Evolutionary conservation across 2,797 vertebrate genomes (phyloP), one percentile per base, ranked within the genome.

Genomic region (Diplodus sargus): DNA sequence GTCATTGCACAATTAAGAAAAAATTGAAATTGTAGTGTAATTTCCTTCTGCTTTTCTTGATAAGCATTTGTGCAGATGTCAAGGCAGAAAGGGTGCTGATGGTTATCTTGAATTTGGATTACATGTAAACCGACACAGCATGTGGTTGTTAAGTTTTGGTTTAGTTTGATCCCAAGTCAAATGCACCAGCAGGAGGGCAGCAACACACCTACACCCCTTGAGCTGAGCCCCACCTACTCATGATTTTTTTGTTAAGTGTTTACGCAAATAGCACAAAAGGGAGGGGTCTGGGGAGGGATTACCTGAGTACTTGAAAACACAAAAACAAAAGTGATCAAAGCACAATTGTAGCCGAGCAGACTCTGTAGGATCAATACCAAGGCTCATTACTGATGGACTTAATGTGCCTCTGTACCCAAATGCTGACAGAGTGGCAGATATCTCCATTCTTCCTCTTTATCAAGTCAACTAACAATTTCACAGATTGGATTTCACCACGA

Each of bases 191-290:
- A 73, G 65, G 65, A 61, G 62, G 14, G 65, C 17, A 39, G 5
- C 9, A 51, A 47, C 62, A 63, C 69, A 60, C 45, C 49, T 42
- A 67, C 65, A 25, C 20, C 54, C 65, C 6, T 30, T 63, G 45
- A 66, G 42, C n/a, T 51, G 2, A 83, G 59, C 49, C 71, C 62
- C 78, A 70, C 79, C 80, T 56, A 63, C 56, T 8, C 42, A 65
- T 22, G 30, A 65, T 17, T 64, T 28, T 16, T 62, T 54, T 39
- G 43, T 70, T 64, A 65, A 79, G 56, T 0, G 1, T 81, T 82
- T 71, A 47, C 23, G 47, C 53, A 81, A 85, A 80, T 23, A 86
- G 48, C 7, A 63, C 2, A 71, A 68, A 39, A 56, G 81, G 82
- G 81, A 80, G 87, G 65, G 76, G 56, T 18, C 43, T 39, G 22